These are phyloP conservation scores for Anarsia innoxiella DNA, from an alignment of 2,888 invertebrate species.

Conservation along the genomic window DNA sequence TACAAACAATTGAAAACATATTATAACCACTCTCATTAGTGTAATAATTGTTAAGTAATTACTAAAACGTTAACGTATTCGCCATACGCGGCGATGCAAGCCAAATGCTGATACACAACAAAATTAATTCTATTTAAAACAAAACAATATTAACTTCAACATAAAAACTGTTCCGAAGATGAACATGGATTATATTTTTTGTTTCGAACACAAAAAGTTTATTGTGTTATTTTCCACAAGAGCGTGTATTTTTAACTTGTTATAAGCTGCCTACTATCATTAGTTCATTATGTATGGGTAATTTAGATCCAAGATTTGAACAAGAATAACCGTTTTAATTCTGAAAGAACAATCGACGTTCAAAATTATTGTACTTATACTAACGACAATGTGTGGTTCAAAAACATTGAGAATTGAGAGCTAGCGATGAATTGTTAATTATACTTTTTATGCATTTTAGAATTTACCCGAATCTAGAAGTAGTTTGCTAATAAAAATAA, in stretches of 20 bases:
- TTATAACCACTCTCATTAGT: constrained; percentile 21
- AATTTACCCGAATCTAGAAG: too few species aligned
- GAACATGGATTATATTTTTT: constrained; percentile 2
- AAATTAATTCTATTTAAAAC: constrained; percentile 44
- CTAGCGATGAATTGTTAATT: too few species aligned
- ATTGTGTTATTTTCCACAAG: constrained; percentile 9
- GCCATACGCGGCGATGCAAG: not conserved
- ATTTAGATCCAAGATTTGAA: constrained; percentile 13
- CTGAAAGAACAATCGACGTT: too few species aligned
- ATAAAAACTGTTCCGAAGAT: constrained; percentile 22
- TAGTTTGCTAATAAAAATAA: too few species aligned
- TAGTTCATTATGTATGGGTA: constrained; percentile 7
- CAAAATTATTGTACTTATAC: too few species aligned
- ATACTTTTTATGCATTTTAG: too few species aligned
- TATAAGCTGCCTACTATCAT: too few species aligned
- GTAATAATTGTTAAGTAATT: not conserved
- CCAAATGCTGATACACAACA: constrained; percentile 1
- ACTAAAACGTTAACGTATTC: not conserved
- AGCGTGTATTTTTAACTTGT: constrained; percentile 1
- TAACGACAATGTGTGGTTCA: too few species aligned
- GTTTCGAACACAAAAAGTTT: constrained; percentile 2
- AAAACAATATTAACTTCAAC: constrained; percentile 30
- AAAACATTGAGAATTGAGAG: too few species aligned
- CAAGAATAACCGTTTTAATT: not conserved
- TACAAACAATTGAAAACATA: constrained; percentile 20